phyloP scores from a whole-genome alignment of 2,797 vertebrate genomes.

The Pipistrellus nathusii region DNA sequence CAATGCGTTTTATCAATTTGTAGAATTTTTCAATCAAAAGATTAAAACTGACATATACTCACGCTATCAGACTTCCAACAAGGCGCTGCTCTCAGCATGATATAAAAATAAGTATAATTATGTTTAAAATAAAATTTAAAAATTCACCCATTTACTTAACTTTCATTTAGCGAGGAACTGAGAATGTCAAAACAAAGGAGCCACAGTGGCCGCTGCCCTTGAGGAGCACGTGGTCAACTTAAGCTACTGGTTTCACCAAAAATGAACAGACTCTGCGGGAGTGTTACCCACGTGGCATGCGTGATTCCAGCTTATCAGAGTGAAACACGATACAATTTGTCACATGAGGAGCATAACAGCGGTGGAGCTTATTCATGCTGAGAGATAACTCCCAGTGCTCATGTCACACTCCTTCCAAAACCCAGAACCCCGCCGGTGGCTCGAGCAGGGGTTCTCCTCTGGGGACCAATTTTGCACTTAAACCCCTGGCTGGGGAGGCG shows the following conservation, averaged over 20 bases:
- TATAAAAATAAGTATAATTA: slow-evolving; percentile 13
- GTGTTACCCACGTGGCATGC: not conserved
- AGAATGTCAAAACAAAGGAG: slow-evolving; percentile 52
- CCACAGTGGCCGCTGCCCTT: not conserved
- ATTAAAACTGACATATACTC: slow-evolving; percentile 5
- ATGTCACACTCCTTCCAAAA: not conserved
- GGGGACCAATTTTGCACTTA: not conserved
- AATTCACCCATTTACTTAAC: not conserved
- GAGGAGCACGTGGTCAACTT: not conserved
- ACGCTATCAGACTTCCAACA: slow-evolving; percentile 7
- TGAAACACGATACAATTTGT: slow-evolving; percentile 18
- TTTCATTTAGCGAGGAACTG: not conserved
- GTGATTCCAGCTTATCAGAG: slow-evolving; percentile 16
- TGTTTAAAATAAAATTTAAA: not conserved
- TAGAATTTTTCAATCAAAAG: slow-evolving; percentile 36
- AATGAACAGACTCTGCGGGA: not conserved
- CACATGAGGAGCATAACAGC: not conserved
- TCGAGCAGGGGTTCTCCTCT: not conserved
- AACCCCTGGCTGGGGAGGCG: not conserved
- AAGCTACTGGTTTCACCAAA: slow-evolving; percentile 29
- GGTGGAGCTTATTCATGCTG: not conserved
- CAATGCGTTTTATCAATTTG: not conserved
- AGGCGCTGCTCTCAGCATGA: slow-evolving; percentile 45
- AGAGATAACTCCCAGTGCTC: not conserved
- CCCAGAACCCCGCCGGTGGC: not conserved